Conservation (phyloP, 2,113 vertebrate species). For the Periophthalmus modestus region DNA sequence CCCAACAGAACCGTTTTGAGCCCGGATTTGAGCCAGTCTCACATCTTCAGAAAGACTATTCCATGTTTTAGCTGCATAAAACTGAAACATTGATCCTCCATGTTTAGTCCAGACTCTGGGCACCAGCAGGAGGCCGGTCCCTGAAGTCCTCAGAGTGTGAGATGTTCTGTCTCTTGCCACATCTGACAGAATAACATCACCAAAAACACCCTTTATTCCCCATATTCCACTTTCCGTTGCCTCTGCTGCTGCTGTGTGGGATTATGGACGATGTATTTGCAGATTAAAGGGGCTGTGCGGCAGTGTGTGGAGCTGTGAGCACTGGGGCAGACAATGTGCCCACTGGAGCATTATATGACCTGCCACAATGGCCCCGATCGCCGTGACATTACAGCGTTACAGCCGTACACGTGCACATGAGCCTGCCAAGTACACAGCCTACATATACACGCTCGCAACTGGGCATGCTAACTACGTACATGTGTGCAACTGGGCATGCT, state of each 20-base stretch:
- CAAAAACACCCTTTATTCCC: background rate
- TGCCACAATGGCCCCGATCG: slow-evolving; percentile 29
- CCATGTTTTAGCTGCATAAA: too few species aligned
- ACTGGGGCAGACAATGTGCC: slow-evolving; percentile 60
- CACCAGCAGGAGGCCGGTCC: too few species aligned
- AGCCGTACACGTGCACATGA: slow-evolving; percentile 32
- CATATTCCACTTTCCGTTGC: background rate
- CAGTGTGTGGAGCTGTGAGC: slow-evolving; percentile 45
- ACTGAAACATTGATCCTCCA: too few species aligned
- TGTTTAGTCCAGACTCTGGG: too few species aligned
- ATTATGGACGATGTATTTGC: slow-evolving; percentile 37
- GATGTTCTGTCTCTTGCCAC: background rate
- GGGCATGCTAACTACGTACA: background rate
- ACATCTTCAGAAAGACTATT: too few species aligned
- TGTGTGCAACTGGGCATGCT: background rate
- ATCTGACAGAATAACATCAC: background rate
- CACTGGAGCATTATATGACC: slow-evolving; percentile 61
- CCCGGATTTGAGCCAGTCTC: too few species aligned
- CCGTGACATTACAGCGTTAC: slow-evolving; percentile 2
- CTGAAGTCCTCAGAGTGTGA: too few species aligned
- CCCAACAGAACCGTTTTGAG: too few species aligned
- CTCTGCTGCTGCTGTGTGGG: slow-evolving; percentile 37
- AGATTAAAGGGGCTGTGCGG: slow-evolving; percentile 35
- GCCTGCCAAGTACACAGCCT: slow-evolving; percentile 25
- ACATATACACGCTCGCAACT: background rate